These are phyloP conservation scores for Vulpes ferrilata DNA, from an alignment of 2,113 vertebrate genomes.

Conservation along the genomic window DNA sequence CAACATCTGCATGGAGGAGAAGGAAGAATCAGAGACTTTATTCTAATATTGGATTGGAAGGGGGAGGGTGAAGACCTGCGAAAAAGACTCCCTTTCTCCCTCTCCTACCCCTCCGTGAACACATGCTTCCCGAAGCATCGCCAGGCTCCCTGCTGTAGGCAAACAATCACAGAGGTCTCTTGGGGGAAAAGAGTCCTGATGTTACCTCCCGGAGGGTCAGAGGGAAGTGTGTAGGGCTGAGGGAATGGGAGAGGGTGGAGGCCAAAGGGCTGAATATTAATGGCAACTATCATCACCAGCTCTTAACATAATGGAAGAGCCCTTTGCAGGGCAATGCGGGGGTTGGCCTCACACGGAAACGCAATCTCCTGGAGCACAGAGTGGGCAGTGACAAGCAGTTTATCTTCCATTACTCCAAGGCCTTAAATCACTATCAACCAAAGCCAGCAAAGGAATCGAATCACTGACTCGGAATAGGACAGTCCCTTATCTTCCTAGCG, in stretches of 20 bases:
- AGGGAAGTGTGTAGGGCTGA: conserved; percentile 26
- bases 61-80: not conserved
- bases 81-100: not conserved
- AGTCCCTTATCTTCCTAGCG: not conserved
- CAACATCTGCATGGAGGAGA: conserved; percentile 48
- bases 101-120: not conserved
- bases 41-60: conserved; percentile 47
- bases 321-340: conserved; percentile 66
- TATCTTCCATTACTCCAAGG: conserved; percentile 71
- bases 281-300: conserved; percentile 76
- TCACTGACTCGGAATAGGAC: not conserved
- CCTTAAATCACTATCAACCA: conserved; percentile 79
- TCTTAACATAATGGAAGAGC: conserved; percentile 78
- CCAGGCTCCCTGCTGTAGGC: not conserved
- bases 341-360: conserved; percentile 64
- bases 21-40: conserved; percentile 3
- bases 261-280: conserved; percentile 81
- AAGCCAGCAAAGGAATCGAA: conserved; percentile 22
- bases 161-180: conserved; percentile 3
- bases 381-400: conserved; percentile 77
- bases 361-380: conserved; percentile 73
- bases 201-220: conserved; percentile 54
- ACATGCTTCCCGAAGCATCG: not conserved
- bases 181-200: conserved; percentile 19
- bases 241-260: conserved; percentile 6